These are phyloP conservation scores for Fabriciana adippe DNA, from an alignment of 2,888 invertebrate species.

Conservation along the genomic window DNA sequence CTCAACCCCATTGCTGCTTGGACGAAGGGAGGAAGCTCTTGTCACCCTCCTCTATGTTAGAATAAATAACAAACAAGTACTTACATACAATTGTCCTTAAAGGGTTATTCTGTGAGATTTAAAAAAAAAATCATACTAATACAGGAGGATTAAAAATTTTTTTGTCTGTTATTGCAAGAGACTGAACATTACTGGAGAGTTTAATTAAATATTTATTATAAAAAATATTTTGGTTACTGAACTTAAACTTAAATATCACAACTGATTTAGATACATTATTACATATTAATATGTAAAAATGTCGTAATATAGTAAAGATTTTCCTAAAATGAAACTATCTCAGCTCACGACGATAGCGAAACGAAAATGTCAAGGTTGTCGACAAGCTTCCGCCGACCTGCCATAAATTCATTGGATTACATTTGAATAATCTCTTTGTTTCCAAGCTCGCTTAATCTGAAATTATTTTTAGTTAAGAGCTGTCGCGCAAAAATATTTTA, in stretches of 20 bases:
- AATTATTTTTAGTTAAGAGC: constrained; percentile 11
- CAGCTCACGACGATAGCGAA: constrained; percentile 3
- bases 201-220: too few species aligned
- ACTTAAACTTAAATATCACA: too few species aligned
- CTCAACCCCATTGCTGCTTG: constrained; percentile 65
- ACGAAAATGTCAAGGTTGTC: constrained; percentile 20
- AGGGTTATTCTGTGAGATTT: too few species aligned
- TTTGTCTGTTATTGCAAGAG: too few species aligned
- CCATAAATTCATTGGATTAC: constrained; percentile 28
- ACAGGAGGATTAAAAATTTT: too few species aligned
- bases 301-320: constrained; percentile 3
- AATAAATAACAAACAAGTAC: constrained; percentile 51
- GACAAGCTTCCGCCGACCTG: constrained; percentile 20
- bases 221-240: too few species aligned
- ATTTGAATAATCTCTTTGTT: constrained; percentile 31
- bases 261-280: too few species aligned
- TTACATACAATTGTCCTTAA: constrained; percentile 23
- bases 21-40: constrained; percentile 1
- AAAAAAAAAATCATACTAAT: too few species aligned
- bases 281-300: constrained; percentile 19
- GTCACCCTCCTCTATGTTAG: constrained; percentile 4
- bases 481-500: not conserved
- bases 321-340: constrained; percentile 5
- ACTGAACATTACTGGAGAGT: too few species aligned
- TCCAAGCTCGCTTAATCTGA: constrained; percentile 6